Evolutionary conservation across 2,888 invertebrate genomes (phyloP).

Genomic region (Erannis defoliaria): DNA sequence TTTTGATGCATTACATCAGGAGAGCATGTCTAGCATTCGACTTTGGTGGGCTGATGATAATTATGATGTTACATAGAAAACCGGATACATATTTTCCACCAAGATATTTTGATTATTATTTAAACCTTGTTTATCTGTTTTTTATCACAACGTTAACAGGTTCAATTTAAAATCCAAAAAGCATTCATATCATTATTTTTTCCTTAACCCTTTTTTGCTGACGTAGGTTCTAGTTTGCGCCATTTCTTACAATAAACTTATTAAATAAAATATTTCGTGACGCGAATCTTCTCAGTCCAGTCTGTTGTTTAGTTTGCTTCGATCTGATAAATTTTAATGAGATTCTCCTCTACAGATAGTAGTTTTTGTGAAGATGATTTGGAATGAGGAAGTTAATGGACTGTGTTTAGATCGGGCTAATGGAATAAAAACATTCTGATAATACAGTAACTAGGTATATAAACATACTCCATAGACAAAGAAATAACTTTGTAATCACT

Average conservation of each 20-base stretch:
- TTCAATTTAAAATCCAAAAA: background rate
- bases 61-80: too few species aligned
- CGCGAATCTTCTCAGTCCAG: constrained; percentile 7
- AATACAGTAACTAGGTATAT: too few species aligned
- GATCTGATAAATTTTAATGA: constrained; percentile 26
- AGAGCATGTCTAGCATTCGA: too few species aligned
- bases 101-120: too few species aligned
- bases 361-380: constrained; percentile 25
- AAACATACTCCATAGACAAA: too few species aligned
- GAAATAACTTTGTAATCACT: too few species aligned
- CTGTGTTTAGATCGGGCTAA: constrained; percentile 12
- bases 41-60: too few species aligned
- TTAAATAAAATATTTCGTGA: constrained; percentile 27
- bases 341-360: constrained; percentile 17
- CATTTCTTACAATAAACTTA: constrained; percentile 1
- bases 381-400: constrained; percentile 24
- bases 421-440: background rate
- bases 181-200: too few species aligned
- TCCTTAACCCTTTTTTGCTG: background rate
- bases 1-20: too few species aligned
- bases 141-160: background rate
- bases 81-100: too few species aligned
- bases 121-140: too few species aligned
- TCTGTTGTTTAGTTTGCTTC: constrained; percentile 14
- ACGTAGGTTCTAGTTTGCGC: constrained; percentile 8